A percentile compares a stretch with the other conserved stretches of the same genome.
Conservation (phyloP, 2,888 invertebrate genomes). For the Coleophora deauratella region DNA sequence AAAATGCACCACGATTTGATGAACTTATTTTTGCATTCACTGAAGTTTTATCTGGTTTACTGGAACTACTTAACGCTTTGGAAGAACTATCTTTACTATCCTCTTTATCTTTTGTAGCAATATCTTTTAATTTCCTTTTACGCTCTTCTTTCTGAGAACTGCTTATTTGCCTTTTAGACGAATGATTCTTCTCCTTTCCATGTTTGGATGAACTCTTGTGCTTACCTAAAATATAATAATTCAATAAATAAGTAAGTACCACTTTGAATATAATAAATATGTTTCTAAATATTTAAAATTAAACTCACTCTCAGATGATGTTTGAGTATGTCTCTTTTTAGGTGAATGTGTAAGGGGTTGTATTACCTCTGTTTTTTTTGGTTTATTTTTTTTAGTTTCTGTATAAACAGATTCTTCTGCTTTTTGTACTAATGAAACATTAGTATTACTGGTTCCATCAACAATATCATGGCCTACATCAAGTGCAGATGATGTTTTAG, state of each 20-base stretch:
- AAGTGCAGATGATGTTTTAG: background rate
- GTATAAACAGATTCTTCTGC: slow-evolving; percentile 8
- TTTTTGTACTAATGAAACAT: background rate
- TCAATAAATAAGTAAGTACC: too few species aligned
- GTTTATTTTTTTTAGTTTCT: slow-evolving; percentile 14
- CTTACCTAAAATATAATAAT: slow-evolving; percentile 29
- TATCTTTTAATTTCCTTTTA: slow-evolving; percentile 64
- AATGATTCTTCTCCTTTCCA: slow-evolving; percentile 27
- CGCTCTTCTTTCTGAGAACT: slow-evolving; percentile 57
- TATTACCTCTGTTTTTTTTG: slow-evolving; percentile 43
- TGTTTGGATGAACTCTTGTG: slow-evolving; percentile 26
- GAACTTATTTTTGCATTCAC: slow-evolving; percentile 61
- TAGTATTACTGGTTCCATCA: slow-evolving; percentile 23
- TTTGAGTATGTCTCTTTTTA: slow-evolving; percentile 23
- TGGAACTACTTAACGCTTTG: slow-evolving; percentile 23
- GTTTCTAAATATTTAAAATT: too few species aligned
- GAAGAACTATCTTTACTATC: slow-evolving; percentile 22
- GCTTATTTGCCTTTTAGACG: slow-evolving; percentile 31
- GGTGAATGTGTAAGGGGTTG: slow-evolving; percentile 31
- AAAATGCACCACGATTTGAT: slow-evolving; percentile 72
- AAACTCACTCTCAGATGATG: slow-evolving; percentile 31
- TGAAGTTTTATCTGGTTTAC: slow-evolving; percentile 24
- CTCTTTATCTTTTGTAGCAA: slow-evolving; percentile 50
- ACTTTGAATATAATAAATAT: slow-evolving; percentile 2
- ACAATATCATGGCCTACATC: slow-evolving; percentile 21